Conservation (phyloP, 2,888 invertebrate genomes). For the Nomada lathburiana region DNA sequence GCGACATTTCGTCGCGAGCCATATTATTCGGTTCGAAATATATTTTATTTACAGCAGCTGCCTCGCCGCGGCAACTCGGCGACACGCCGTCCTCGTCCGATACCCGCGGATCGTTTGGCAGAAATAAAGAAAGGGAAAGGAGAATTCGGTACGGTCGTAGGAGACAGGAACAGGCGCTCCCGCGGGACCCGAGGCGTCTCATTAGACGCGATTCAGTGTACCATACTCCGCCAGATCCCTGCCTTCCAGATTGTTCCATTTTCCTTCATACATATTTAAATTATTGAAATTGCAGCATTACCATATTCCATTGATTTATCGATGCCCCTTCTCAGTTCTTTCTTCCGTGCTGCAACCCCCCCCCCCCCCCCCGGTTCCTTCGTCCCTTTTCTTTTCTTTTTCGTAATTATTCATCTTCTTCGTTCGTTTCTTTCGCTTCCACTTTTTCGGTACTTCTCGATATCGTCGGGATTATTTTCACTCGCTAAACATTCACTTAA, state of each 20-base stretch:
- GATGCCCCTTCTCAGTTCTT: constrained; percentile 76
- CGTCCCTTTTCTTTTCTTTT: neutral
- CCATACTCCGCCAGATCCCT: constrained; percentile 79
- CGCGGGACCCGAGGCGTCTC: constrained; percentile 79
- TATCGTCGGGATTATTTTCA: constrained; percentile 49
- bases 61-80: constrained; percentile 40
- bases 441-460: constrained; percentile 24
- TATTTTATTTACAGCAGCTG: constrained; percentile 74
- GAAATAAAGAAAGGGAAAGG: constrained; percentile 54
- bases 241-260: constrained; percentile 82
- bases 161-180: constrained; percentile 66
- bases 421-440: neutral
- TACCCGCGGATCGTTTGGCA: constrained; percentile 28
- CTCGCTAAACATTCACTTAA: constrained; percentile 31
- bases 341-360: constrained; percentile 46
- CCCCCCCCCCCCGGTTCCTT: constrained; percentile 1
- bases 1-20: constrained; percentile 70
- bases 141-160: constrained; percentile 38
- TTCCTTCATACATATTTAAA: constrained; percentile 84
- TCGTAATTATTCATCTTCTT: neutral
- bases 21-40: constrained; percentile 70
- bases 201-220: constrained; percentile 83
- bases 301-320: constrained; percentile 84
- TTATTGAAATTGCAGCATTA: constrained; percentile 83
- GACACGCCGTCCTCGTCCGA: constrained; percentile 36